Evolutionary conservation across 2,888 invertebrate species (phyloP).

Genomic region (Luffia ferchaultella): DNA sequence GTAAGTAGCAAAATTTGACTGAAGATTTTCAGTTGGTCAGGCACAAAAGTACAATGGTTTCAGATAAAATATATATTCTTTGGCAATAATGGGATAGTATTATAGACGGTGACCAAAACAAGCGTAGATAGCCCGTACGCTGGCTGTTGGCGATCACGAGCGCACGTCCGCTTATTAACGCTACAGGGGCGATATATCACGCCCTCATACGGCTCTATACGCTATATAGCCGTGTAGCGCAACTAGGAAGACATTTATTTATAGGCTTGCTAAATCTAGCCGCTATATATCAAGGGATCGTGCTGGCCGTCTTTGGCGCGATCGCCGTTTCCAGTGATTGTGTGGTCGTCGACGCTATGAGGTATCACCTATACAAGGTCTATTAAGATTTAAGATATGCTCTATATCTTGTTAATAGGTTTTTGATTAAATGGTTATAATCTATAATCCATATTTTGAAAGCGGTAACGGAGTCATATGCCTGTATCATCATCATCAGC

Average conservation of each 20-base stretch:
- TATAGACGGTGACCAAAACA: no score
- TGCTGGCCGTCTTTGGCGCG: conserved; percentile 22
- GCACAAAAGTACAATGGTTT: no score
- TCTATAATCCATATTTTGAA: no score
- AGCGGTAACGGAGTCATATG: no score
- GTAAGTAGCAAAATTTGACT: no score
- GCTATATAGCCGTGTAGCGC: conserved; percentile 24
- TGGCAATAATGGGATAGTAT: no score
- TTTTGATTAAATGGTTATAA: no score
- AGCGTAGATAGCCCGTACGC: conserved; percentile 19
- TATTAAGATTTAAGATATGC: no score
- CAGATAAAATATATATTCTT: no score
- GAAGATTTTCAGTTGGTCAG: no score
- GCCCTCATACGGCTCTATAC: conserved; percentile 44
- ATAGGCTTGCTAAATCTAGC: conserved; percentile 27
- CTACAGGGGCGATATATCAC: conserved; percentile 61
- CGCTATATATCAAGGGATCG: conserved; percentile 49
- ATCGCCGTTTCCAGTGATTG: neutral
- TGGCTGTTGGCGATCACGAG: conserved; percentile 60
- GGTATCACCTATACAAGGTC: neutral
- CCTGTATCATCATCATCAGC: no score
- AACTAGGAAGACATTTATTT: conserved; percentile 60
- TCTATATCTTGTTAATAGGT: no score
- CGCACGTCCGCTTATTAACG: conserved; percentile 61
- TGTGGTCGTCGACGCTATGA: neutral